Evolutionary conservation across 2,888 invertebrate species (phyloP), one percentile per base, ranked within the genome.

Genomic region (Scaptomyza caliginosa): DNA sequence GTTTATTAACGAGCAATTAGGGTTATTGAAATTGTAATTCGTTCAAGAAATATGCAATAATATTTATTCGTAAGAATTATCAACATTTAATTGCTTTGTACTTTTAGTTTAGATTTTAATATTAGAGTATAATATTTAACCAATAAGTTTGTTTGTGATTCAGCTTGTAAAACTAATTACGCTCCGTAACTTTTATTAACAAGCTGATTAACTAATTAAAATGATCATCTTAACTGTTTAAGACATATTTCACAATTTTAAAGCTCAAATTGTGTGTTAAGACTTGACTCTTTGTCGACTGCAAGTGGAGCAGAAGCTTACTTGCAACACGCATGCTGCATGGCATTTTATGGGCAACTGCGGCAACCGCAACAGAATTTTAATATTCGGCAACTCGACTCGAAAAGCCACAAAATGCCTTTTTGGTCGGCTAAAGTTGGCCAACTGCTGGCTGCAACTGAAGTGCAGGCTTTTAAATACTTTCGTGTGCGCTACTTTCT

Each of bases 391-490:
- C 30, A 26, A 46, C 45, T 11, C n/a, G 50, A n/a, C 34, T 59
- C 30, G 19, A 40, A 34, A 49, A 46, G 45, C 77, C 81, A 54
- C 72, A 72, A 68, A 77, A 63, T 70, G 74, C 67, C 63, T 75
- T 34, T 74, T 60, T 54, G 62, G 38, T 58, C 40, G 57, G 56
- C 63, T 57, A 16, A 50, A 60, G 40, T 46, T 57, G 36, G 55
- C 59, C 67, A 62, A 59, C 34, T 51, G 34, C 23, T 21, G 7
- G 19, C 34, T 32, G 56, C 56, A 73, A 48, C 30, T 71, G 59
- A 79, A 85, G 52, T 71, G 67, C 68, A 36, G 52, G 39, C 68
- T 55, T 57, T 60, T 57, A 69, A 72, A 65, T 63, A 63, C 67
- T 64, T 65, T 71, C 7, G 32, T 34, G 5, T 36, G 39, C 16